Base-by-base conservation (phyloP, 1,140 invertebrate genomes). In the Drusus annulatus region DNA sequence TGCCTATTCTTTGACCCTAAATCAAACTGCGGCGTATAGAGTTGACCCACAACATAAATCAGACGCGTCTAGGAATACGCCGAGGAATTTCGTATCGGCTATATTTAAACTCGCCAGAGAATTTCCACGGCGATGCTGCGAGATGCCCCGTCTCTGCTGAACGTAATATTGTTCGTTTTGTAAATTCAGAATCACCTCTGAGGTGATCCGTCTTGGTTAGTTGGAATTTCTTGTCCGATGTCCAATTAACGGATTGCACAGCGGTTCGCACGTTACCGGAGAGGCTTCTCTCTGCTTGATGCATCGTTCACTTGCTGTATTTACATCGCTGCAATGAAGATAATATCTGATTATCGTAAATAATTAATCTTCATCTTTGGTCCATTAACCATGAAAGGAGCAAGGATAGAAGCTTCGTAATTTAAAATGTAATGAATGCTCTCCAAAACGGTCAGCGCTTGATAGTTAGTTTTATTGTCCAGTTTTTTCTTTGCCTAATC, bases 21-120 rank as follows among this genome's bases (percentile, higher is more conserved):
- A 68, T 68, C 25, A 36, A 45, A 19, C 63, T 13, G 25, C 4
- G 16, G 2, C 25, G 16, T 16, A 13, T 8, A 45, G 31, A 68
- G 25, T 36, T 68, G 63, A 68, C 63, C 63, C 63, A 68, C 63
- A n/a, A 16, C 31, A 68, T 68, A 31, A 68, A 68, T 68, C 31
- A 68, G 28, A 15, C 63, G 16, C 13, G 63, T 31, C 31, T 31
- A 17, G 31, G 63, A 68, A 45, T 36, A 36, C 63, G 28, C 31
- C 8, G 16, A 31, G 63, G 63, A 36, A 50, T 68, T 68, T 19
- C 63, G 15, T 16, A n/a, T 23, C n/a, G 28, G 15, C 17, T 68
- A 68, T 68, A 68, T 68, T 68, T 68, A 68, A 16, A 28, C 63
- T n/a, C 19, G 13, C n/a, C 19, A 3, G 58, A 23, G 19, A 23